phyloP scores from a whole-genome alignment of 2,888 invertebrate species.

The Galerucella pusilla region DNA sequence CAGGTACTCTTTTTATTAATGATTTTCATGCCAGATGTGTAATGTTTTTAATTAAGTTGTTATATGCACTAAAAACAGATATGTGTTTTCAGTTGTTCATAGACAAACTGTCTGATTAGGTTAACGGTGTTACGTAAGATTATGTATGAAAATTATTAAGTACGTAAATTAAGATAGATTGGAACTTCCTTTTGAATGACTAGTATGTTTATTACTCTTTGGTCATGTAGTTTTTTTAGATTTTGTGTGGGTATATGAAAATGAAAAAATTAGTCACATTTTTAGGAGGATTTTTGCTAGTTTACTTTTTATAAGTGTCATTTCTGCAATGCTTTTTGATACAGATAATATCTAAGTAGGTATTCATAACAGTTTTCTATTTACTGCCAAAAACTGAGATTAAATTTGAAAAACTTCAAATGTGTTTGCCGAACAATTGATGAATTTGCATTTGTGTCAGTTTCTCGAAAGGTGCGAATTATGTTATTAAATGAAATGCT shows the following conservation, averaged over 20 bases:
- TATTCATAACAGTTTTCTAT: too few relatives aligned
- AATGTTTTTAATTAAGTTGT: too few relatives aligned
- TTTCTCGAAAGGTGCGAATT: too few relatives aligned
- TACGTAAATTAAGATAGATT: conserved; percentile 33
- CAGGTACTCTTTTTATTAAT: too few relatives aligned
- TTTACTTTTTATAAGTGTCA: not conserved
- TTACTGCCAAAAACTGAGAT: too few relatives aligned
- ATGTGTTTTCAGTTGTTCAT: not conserved
- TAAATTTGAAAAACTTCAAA: too few relatives aligned
- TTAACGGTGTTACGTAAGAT: conserved; percentile 20
- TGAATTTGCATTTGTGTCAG: too few relatives aligned
- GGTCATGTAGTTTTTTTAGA: conserved; percentile 15
- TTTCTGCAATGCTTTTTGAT: too few relatives aligned
- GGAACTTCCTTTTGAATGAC: conserved; percentile 25
- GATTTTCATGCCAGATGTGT: too few relatives aligned
- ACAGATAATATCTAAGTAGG: too few relatives aligned
- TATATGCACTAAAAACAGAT: not conserved
- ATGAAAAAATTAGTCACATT: not conserved
- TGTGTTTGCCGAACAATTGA: too few relatives aligned
- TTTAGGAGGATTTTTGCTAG: not conserved
- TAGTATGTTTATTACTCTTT: conserved; percentile 9
- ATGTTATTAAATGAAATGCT: too few relatives aligned
- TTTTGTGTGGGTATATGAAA: not conserved
- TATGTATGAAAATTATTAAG: conserved; percentile 31
- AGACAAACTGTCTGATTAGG: not conserved